Conservation (phyloP, 2,797 vertebrate species). For the Melanogrammus aeglefinus region DNA sequence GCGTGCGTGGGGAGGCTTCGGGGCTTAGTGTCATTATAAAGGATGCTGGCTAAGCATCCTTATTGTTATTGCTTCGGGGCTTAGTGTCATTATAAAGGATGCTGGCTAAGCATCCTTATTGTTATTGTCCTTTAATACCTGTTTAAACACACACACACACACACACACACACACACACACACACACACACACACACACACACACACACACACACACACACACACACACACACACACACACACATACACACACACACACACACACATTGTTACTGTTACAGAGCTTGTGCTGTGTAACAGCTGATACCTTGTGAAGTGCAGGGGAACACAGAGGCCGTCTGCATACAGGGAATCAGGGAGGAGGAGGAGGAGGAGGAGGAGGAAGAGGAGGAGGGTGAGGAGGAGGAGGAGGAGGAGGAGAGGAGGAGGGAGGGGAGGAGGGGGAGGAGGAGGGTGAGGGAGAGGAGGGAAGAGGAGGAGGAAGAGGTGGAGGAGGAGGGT, state of each 20-base stretch:
- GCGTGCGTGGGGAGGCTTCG: conserved; percentile 8
- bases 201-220: conserved; percentile 18
- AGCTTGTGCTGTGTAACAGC: conserved; percentile 48
- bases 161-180: conserved; percentile 18
- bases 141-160: conserved; percentile 14
- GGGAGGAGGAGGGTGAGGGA: neutral
- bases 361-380: neutral
- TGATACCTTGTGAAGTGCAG: conserved; percentile 27
- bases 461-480: neutral
- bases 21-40: conserved; percentile 29
- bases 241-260: conserved; percentile 2
- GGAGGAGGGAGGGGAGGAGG: no score
- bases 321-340: neutral
- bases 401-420: neutral
- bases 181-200: conserved; percentile 19
- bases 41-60: conserved; percentile 52
- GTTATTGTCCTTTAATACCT: conserved; percentile 50
- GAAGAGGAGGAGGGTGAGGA: neutral
- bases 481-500: no score
- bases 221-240: conserved; percentile 18
- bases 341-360: neutral
- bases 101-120: conserved; percentile 56
- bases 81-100: conserved; percentile 35
- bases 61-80: conserved; percentile 46
- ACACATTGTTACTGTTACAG: conserved; percentile 1